phyloP scores from a whole-genome alignment of 2,797 vertebrate species.

The Lateolabrax maculatus region DNA sequence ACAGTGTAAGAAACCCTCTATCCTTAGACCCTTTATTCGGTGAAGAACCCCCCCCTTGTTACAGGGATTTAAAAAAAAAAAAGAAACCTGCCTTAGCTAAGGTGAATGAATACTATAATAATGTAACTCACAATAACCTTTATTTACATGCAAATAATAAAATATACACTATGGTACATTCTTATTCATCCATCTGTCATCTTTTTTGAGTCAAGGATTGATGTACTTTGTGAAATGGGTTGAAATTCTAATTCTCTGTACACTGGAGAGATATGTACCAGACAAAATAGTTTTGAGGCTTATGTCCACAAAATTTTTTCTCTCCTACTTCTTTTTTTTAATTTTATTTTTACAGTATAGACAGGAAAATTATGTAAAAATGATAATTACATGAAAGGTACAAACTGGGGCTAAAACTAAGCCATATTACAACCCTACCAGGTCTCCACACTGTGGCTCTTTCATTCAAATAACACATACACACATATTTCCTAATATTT shows the following conservation, averaged over 20 bases:
- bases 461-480: no score
- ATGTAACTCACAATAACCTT: neutral
- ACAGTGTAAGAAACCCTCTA: no score
- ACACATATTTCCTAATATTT: no score
- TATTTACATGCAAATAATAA: neutral
- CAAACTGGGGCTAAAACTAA: neutral
- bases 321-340: neutral
- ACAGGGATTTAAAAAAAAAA: no score
- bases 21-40: no score
- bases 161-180: neutral
- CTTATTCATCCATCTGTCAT: neutral
- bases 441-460: neutral
- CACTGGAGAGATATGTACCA: neutral
- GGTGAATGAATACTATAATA: neutral
- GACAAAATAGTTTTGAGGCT: no score
- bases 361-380: neutral
- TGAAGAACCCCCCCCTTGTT: no score
- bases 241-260: neutral
- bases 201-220: neutral
- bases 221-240: neutral
- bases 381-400: neutral
- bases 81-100: no score
- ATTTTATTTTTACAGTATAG: neutral
- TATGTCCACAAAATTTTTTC: no score
- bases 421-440: neutral